These are phyloP conservation scores for Xestia c-nigrum DNA, from an alignment of 2,888 invertebrate genomes.

Conservation along the genomic window DNA sequence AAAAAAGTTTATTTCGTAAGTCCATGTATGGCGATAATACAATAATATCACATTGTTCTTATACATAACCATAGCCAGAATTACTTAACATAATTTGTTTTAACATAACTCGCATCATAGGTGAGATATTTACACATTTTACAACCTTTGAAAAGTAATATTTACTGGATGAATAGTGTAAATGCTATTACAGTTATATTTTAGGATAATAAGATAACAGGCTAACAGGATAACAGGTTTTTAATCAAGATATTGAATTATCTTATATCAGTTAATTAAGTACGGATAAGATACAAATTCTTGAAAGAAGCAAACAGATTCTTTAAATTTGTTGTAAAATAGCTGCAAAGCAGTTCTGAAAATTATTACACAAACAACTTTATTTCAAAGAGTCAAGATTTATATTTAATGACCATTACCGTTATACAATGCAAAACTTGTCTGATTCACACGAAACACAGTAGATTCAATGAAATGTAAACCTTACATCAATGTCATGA, in stretches of 20 bases:
- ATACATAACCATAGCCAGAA: not conserved
- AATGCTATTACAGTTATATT: not conserved
- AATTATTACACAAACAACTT: not conserved
- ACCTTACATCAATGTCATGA: too few relatives aligned
- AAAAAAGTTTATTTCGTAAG: not conserved
- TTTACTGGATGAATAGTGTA: not conserved
- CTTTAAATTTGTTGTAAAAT: not conserved
- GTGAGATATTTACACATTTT: not conserved
- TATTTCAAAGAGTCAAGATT: not conserved
- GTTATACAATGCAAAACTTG: not conserved
- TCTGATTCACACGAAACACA: not conserved
- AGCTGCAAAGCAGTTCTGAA: not conserved
- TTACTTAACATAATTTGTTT: not conserved
- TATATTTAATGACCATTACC: not conserved
- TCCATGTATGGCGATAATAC: not conserved
- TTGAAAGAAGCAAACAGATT: not conserved
- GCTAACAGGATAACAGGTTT: not conserved
- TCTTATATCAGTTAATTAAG: not conserved
- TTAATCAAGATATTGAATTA: not conserved
- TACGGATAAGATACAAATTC: not conserved
- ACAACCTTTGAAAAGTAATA: not conserved
- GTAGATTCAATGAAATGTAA: not conserved
- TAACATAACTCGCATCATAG: not conserved
- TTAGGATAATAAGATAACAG: not conserved
- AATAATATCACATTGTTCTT: conserved; percentile 19